Evolutionary conservation across 37 sponge, comb jelly and placozoan species (phyloP).

Genomic region (Petrosia ficiformis): DNA sequence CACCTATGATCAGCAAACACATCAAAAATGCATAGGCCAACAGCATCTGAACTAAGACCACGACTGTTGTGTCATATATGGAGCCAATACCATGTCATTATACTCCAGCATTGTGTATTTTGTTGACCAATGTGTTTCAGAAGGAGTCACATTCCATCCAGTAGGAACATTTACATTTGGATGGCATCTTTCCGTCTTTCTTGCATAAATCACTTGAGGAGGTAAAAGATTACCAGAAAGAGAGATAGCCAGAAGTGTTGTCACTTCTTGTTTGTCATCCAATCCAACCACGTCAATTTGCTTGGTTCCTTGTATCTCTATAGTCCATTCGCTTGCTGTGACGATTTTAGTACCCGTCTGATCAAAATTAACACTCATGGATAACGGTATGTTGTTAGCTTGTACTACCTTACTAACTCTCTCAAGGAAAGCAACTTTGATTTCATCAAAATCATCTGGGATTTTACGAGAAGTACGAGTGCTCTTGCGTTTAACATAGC

Average conservation of each 20-base stretch:
- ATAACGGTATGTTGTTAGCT: background rate
- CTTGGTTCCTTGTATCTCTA: slow-evolving; percentile 17
- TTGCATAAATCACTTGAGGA: slow-evolving; percentile 1
- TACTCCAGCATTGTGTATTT: slow-evolving; percentile 24
- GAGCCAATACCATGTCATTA: background rate
- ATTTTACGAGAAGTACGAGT: slow-evolving; percentile 27
- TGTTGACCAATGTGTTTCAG: slow-evolving; percentile 33
- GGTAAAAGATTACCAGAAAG: background rate
- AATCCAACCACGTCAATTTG: slow-evolving; percentile 18
- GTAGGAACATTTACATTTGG: slow-evolving; percentile 6
- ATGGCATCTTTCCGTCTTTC: slow-evolving; percentile 21
- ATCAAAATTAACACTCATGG: slow-evolving; percentile 10
- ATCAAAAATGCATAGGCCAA: background rate
- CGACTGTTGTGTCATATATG: background rate
- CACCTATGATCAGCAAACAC: background rate
- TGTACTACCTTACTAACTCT: background rate
- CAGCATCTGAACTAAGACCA: background rate
- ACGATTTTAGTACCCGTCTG: slow-evolving; percentile 20
- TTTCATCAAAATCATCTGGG: slow-evolving; percentile 22
- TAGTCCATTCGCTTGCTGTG: slow-evolving; percentile 17
- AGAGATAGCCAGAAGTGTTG: background rate
- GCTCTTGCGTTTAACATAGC: slow-evolving; percentile 13
- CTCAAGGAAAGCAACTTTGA: slow-evolving; percentile 29
- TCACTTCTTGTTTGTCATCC: slow-evolving; percentile 25
- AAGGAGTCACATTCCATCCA: slow-evolving; percentile 24